These are phyloP conservation scores for Clarias macrocephalus DNA, from an alignment of 2,113 vertebrate species.

Conservation along the genomic window DNA sequence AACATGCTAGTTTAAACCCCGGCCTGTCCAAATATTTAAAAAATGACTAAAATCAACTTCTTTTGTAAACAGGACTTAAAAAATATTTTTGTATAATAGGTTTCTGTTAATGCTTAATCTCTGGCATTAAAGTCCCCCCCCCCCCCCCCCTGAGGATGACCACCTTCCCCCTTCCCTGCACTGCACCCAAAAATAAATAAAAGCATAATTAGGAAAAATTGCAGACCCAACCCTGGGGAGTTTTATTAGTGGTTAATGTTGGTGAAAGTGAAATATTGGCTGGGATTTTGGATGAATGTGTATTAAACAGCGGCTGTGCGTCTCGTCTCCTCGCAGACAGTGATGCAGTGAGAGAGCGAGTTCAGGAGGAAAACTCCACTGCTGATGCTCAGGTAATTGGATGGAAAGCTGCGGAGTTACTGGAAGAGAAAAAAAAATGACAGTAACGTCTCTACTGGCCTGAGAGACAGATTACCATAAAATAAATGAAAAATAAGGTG, in stretches of 20 bases:
- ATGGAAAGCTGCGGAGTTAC: conserved; percentile 23
- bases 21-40: no score
- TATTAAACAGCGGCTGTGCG: background rate
- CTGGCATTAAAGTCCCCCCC: no score
- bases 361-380: background rate
- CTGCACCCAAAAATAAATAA: no score
- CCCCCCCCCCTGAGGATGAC: no score
- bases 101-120: no score
- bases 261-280: background rate
- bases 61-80: no score
- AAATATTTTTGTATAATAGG: no score
- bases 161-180: no score
- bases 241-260: background rate
- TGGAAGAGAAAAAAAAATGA: conserved; percentile 20
- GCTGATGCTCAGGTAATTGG: conserved; percentile 30
- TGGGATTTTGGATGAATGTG: background rate
- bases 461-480: background rate
- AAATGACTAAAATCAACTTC: no score
- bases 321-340: background rate
- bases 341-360: background rate
- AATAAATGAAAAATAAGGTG: background rate
- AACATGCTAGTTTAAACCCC: no score
- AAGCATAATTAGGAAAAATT: no score
- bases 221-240: no score
- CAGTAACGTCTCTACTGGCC: conserved; percentile 27